Base-by-base conservation (phyloP, 2,113 vertebrate genomes). In the Elephantulus edwardii region DNA sequence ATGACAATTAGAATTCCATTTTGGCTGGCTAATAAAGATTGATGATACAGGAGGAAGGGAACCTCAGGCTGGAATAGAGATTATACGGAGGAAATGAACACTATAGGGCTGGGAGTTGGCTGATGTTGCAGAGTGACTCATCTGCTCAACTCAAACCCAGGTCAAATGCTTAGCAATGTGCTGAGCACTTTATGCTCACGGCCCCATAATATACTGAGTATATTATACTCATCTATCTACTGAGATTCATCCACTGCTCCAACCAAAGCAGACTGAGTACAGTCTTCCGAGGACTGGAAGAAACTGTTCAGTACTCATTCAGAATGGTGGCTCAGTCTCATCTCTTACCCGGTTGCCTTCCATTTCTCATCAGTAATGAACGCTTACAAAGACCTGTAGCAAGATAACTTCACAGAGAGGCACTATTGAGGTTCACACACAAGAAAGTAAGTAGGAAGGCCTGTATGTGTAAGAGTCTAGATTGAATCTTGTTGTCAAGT, bases 141-240 rank as follows among this genome's bases (percentile, higher is more conserved):
- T 2, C 79, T 68, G 48, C 74, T 93, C 10, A 77, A n/a, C 26
- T 20, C 54, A 71, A 46, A 38, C 10, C 33, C 20, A 62, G 40
- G 33, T 80, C 40, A 94, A 86, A 35, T 12, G 91, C 60, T 93
- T 77, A 46, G 38, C 33, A 92, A 40, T 72, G 88, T 54, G 28
- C 30, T 71, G 82, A 93, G 58, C 92, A 92, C 83, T 75, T 38
- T 79, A 83, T 86, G 42, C 22, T 81, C 33, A 70, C 81, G 54
- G 12, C 30, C 75, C 35, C 81, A 6, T 58, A 28, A 58, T 3
- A 60, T 42, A 71, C 9, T 58, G 62, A 89, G 33, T n/a, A 77
- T 40, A 62, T 58, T 6, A 89, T 86, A 64, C 24, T 70, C 13
- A 77, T 52, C 58, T 79, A 77, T 52, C 58, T 79, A 58, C 33